Evolutionary conservation across 2,797 vertebrate genomes (phyloP).

Genomic region (Anomalospiza imberbis): DNA sequence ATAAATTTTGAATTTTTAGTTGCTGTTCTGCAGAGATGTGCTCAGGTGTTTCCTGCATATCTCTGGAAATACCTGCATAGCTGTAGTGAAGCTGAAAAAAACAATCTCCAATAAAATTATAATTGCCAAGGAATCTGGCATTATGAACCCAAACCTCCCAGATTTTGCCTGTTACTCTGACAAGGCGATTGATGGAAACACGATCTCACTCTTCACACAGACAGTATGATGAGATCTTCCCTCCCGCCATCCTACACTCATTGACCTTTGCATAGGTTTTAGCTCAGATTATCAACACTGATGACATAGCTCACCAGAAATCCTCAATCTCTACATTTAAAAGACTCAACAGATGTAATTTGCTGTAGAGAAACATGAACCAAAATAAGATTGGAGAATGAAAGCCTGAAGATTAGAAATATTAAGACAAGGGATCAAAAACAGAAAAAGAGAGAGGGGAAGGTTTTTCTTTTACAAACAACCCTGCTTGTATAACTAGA

Average conservation of each 20-base stretch:
- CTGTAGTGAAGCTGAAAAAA: background rate
- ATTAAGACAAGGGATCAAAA: background rate
- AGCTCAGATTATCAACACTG: background rate
- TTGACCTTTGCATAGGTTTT: background rate
- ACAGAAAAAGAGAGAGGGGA: background rate
- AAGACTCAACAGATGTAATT: background rate
- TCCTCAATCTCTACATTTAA: background rate
- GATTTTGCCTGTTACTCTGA: background rate
- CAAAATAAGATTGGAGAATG: background rate
- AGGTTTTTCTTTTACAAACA: background rate
- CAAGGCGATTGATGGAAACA: rapidly evolving
- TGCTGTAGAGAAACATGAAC: background rate
- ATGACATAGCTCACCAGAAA: background rate
- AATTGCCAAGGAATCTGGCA: background rate
- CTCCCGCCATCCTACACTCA: background rate
- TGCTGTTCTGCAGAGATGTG: rapidly evolving
- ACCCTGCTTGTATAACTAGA: background rate
- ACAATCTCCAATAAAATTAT: background rate
- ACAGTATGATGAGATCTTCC: background rate
- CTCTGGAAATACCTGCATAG: background rate
- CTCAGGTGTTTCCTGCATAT: background rate
- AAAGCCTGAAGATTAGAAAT: background rate
- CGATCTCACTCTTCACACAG: background rate
- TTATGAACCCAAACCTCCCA: background rate
- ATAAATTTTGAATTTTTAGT: background rate